phyloP scores from a whole-genome alignment of 2,888 invertebrate genomes.

The Calameuta idolon region DNA sequence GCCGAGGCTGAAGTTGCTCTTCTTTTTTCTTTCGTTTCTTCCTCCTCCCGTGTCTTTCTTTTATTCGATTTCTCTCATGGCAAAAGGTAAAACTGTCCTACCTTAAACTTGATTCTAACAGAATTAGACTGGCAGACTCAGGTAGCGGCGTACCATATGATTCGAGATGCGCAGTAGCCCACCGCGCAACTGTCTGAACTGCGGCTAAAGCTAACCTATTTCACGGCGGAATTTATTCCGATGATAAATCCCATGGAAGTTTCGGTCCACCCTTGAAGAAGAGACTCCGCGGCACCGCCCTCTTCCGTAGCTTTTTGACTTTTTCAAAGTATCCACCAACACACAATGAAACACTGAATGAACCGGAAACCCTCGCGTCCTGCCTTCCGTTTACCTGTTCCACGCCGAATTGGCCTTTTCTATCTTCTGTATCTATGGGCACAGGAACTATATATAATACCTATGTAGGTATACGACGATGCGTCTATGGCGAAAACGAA shows the following conservation, averaged over 20 bases:
- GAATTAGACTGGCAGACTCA: conserved; percentile 47
- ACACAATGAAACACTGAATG: conserved; percentile 45
- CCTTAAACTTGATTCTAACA: conserved; percentile 62
- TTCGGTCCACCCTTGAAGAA: conserved; percentile 35
- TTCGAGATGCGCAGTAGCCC: not conserved
- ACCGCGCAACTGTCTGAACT: not conserved
- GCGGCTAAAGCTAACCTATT: not conserved
- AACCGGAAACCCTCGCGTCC: conserved; percentile 49
- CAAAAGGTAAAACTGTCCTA: conserved; percentile 26
- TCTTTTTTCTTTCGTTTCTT: conserved; percentile 14
- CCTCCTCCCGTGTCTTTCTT: not conserved
- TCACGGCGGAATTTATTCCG: conserved; percentile 1
- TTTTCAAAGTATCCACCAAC: conserved; percentile 37
- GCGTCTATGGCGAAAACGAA: not conserved
- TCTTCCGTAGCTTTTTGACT: conserved; percentile 57
- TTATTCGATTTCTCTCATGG: conserved; percentile 18
- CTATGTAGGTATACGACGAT: not conserved
- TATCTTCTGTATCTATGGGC: not conserved
- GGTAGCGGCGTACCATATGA: not conserved
- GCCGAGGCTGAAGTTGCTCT: conserved; percentile 9
- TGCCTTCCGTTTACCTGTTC: not conserved
- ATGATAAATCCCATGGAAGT: conserved; percentile 18
- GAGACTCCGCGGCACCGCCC: conserved; percentile 43
- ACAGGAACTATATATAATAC: not conserved
- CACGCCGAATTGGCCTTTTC: not conserved